Base-by-base conservation (phyloP, 2,797 vertebrate species). In the Anomalospiza imberbis region DNA sequence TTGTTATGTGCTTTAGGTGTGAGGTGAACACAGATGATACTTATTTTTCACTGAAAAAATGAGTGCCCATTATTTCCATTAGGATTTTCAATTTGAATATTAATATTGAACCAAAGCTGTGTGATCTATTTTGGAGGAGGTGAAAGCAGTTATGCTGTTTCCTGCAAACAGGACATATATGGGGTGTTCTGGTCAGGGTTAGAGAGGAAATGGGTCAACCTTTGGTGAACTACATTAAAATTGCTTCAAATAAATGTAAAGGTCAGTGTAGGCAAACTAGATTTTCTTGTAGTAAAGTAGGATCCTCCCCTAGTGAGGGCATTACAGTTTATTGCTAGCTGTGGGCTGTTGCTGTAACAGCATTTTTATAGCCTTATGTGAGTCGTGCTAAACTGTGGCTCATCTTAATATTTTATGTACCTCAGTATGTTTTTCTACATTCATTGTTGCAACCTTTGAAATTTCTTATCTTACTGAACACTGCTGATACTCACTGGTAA, bases 291-390 rank as follows among this genome's bases (percentile, higher is more conserved):
- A 85, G 68, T 92, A 75, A 89, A 94, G 77, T 48, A 81, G 45
- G 84, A 77, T 83, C 57, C 82, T 80, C 67, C 94, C n/a, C 62
- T 87, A 45, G 61, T 85, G 40, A 90, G 91, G 87, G 93, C 62
- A 82, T 93, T 94, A 88, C 58, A 58, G 75, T 96, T 96, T 95
- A 95, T 95, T 95, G 57, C 95, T 96, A 51, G 91, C 94, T 95
- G 85, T 91, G 87, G 87, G 89, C 87, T 93, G 82, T 94, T 96
- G 81, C 79, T 91, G 26, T 96, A 90, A 87, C 78, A 81, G 66
- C 57, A 26, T 75, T 95, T 92, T 93, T 92, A 93, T 84, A 82
- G 84, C 67, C 71, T 82, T 86, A 22, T 42, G 17, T 74, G 81
- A 96, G 85, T 66, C 21, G 26, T 74, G 57, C 68, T 95, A 90